Evolutionary conservation across 1,140 invertebrate genomes (phyloP).

Genomic region (Oscheius sp.): DNA sequence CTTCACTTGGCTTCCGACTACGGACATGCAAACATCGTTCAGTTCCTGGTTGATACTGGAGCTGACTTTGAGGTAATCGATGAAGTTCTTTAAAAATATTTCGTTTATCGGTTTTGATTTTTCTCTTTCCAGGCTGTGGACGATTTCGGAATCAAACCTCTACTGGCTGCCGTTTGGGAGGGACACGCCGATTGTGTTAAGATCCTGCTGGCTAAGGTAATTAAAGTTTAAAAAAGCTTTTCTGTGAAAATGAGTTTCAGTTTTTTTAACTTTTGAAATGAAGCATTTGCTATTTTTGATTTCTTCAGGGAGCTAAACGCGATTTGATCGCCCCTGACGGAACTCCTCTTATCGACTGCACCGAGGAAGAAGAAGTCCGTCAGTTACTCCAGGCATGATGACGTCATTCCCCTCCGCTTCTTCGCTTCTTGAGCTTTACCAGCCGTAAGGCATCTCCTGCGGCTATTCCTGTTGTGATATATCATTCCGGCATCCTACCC

Average conservation of each 20-base stretch:
- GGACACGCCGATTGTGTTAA: conserved; percentile 12
- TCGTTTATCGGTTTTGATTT: too few species aligned
- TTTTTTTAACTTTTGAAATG: background rate
- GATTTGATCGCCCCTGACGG: conserved; percentile 15
- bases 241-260: too few species aligned
- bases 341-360: conserved; percentile 13
- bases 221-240: background rate
- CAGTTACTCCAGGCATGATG: background rate
- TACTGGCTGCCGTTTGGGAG: conserved; percentile 29
- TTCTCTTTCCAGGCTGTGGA: conserved; percentile 16
- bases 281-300: background rate
- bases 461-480: too few species aligned
- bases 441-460: too few species aligned
- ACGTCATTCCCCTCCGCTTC: background rate
- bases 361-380: conserved; percentile 15
- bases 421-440: background rate
- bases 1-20: conserved; percentile 29
- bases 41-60: conserved; percentile 22
- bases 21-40: conserved; percentile 13
- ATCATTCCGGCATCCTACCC: background rate
- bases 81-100: too few species aligned
- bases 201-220: conserved; percentile 13
- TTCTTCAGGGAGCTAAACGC: conserved; percentile 28
- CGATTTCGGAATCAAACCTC: conserved; percentile 27
- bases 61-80: conserved; percentile 24